Evolutionary conservation across 2,888 invertebrate genomes (phyloP).

Genomic region (Brenthis ino): DNA sequence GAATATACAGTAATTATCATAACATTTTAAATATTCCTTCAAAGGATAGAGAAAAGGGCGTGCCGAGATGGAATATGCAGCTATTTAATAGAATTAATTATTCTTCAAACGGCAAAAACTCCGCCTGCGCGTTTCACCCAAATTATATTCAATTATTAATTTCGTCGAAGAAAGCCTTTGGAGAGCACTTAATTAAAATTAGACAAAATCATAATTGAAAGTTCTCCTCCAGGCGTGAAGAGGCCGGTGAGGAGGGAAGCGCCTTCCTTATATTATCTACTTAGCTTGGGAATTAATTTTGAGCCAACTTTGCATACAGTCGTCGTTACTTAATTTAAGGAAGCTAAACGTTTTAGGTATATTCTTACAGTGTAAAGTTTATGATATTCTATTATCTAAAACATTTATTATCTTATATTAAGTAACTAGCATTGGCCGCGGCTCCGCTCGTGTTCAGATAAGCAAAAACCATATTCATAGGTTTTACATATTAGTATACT

Average conservation of each 20-base stretch:
- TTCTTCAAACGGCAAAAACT: conserved; percentile 78
- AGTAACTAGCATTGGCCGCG: too few species aligned
- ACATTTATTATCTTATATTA: too few species aligned
- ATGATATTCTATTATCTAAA: too few species aligned
- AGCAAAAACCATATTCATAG: too few species aligned
- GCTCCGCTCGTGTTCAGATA: too few species aligned
- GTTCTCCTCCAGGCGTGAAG: conserved; percentile 81
- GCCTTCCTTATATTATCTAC: conserved; percentile 78
- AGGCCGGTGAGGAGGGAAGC: conserved; percentile 63
- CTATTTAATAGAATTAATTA: conserved; percentile 80
- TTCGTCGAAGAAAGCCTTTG: conserved; percentile 80
- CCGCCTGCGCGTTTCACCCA: conserved; percentile 79
- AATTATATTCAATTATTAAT: conserved; percentile 83
- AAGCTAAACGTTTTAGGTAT: conserved; percentile 58
- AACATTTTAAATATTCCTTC: neutral
- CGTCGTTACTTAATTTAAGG: conserved; percentile 67
- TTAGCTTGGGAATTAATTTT: conserved; percentile 78
- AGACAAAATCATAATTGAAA: conserved; percentile 83
- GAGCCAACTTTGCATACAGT: conserved; percentile 58
- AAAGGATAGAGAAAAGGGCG: conserved; percentile 40
- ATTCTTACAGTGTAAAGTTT: conserved; percentile 17
- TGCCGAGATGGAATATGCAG: conserved; percentile 67
- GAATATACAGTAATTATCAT: neutral
- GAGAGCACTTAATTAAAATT: conserved; percentile 83
- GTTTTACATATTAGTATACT: too few species aligned